A percentile compares a stretch with the other conserved stretches of the same genome.
phyloP scores from a whole-genome alignment of 2,113 vertebrate species.

The Amblyornis subalaris region DNA sequence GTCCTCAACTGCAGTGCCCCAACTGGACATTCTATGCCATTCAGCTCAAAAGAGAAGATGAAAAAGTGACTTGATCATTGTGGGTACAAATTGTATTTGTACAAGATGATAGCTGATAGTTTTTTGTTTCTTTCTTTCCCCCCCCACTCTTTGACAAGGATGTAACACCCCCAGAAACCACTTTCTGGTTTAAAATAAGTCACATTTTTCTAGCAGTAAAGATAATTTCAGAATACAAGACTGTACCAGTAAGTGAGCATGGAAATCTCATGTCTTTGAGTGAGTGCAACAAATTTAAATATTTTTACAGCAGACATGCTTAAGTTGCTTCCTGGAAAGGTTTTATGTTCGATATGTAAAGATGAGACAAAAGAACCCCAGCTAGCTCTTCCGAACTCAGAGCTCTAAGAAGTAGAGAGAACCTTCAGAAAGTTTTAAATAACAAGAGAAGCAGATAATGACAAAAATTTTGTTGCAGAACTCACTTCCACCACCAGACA shows the following conservation, averaged over 20 bases:
- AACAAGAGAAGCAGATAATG: neutral
- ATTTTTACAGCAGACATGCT: neutral
- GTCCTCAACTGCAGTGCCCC: conserved; percentile 55
- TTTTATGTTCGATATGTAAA: neutral
- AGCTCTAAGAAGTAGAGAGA: neutral
- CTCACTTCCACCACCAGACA: neutral
- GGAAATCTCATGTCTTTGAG: neutral
- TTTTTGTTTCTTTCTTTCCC: neutral
- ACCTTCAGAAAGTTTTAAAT: neutral
- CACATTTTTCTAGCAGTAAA: neutral
- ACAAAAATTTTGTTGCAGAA: neutral
- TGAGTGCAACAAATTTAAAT: neutral
- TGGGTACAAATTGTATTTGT: neutral
- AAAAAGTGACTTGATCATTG: conserved; percentile 36
- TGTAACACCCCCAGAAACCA: neutral
- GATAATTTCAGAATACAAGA: neutral
- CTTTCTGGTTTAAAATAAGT: neutral
- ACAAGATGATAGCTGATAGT: neutral
- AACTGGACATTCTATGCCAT: conserved; percentile 28
- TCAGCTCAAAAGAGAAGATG: conserved; percentile 54
- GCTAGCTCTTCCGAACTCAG: neutral
- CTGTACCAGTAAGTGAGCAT: neutral
- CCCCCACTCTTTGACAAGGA: neutral
- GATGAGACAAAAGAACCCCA: neutral
- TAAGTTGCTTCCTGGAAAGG: neutral